Evolutionary conservation across 1,140 invertebrate genomes (phyloP), one percentile per base, ranked within the genome.

Genomic region (Leptoteleia sp.): DNA sequence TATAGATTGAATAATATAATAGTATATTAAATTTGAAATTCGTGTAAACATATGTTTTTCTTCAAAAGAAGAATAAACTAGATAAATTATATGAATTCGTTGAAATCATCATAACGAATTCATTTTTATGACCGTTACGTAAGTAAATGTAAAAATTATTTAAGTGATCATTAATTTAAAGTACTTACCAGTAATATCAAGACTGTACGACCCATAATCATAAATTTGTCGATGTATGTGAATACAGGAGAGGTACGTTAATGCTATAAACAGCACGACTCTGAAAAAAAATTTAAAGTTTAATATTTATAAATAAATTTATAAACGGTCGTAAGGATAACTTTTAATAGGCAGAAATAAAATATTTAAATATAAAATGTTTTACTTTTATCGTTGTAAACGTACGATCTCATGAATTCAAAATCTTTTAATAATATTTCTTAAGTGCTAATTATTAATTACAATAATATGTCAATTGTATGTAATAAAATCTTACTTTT

Each of bases 161-260:
- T 42, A 16, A 65, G 31, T 2, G 38, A 35, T 55, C 12, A 22
- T 59, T 54, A 61, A 43, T 43, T 43, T 42, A 62, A 48, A 59
- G 0, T 55, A 77, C 83, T 81, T 91, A 95, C 96, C 96, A 82
- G 96, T 98, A 73, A 99, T 95, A 88, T 99, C 97, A 55, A 98
- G 88, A n/a, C 93, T 93, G 85, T 96, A 97, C 35, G 94, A 94
- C 55, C 94, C 95, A 82, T 97, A 96, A 85, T 97, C 94, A 83
- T 96, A 97, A 17, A 96, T 91, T 89, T 96, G 94, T 43, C 96
- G 91, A 89, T 96, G 94, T 61, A 97, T 89, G 88, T 99, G 97
- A 38, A 97, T 91, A 71, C 93, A 92, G 2, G 96, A 95, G 47
- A 98, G 90, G 89, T 98, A 98, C 35, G 92, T 81, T 89, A 98